Evolutionary conservation across 2,797 vertebrate genomes (phyloP), one percentile per base, ranked within the genome.

Genomic region (Gymnothorax javanicus): DNA sequence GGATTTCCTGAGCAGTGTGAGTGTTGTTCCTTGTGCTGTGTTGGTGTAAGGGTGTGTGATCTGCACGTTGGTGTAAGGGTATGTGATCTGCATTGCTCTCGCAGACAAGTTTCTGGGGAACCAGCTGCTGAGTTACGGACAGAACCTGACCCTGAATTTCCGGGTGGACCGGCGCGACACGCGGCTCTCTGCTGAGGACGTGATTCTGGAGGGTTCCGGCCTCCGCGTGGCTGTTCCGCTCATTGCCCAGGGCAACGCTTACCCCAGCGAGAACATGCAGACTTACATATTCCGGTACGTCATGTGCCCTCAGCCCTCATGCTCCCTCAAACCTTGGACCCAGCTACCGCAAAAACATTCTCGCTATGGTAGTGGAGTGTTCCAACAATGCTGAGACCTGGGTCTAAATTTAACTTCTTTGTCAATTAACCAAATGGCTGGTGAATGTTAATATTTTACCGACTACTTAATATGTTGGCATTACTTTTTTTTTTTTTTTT

Each of bases 231-330:
- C 98, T 0, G 97, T 99, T 43, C 98, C 98, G 0, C 96, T 99
- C 82, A 99, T 99, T 2, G 98, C 98, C 17, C 98, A 99, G 95
- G 98, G 98, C 90, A 99, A 99, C 84, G 92, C 97, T 84, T 99
- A 99, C 87, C 98, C 98, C 25, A 97, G 94, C 0, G 98, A 99
- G 91, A 96, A 93, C 17, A 88, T 90, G 0, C 94, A 97, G 92
- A 96, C 94, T 8, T 99, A 97, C 1, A 93, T 97, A 87, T 99
- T 99, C 95, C 97, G 98, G 98, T 99, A 85, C 71, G 86, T 15
- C 8, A 3, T 4, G 13, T 50, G 27, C 11, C 73, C 33, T 50
- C 58, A 11, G 58, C 11, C 54, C 33, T 27, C 12, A n/a, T 0
- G 67, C 56, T 20, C 27, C 52, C 25, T 54, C 60, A 8, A 2